These are phyloP conservation scores for Ptiloglossa arizonensis DNA, from an alignment of 1,140 invertebrate genomes.

Conservation along the genomic window DNA sequence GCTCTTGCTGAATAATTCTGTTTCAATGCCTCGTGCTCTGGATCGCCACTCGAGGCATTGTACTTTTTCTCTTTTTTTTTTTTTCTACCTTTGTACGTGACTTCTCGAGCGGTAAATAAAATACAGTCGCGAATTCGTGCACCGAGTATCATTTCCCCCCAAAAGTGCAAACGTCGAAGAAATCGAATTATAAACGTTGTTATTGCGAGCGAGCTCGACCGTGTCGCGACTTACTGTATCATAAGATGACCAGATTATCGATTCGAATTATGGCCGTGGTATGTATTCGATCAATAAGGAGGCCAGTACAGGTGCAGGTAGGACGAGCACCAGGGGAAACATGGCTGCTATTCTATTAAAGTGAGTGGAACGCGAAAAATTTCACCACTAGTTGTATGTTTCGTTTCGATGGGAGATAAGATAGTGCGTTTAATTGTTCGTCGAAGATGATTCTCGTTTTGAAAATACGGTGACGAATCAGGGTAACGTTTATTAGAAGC, in stretches of 20 bases:
- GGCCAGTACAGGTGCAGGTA: slow-evolving; percentile 54
- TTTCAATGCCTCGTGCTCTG: background rate
- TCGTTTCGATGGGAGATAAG: background rate
- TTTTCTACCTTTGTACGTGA: background rate
- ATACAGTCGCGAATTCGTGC: background rate
- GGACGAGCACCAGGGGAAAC: slow-evolving; percentile 54
- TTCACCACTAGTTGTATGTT: background rate
- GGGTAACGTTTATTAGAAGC: background rate
- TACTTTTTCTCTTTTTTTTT: background rate
- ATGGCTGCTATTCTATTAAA: slow-evolving; percentile 76
- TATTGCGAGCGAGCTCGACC: background rate
- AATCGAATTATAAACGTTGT: background rate
- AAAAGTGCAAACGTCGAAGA: background rate
- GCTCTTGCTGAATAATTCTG: slow-evolving; percentile 75
- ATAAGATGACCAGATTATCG: slow-evolving; percentile 45
- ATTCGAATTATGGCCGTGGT: slow-evolving; percentile 39
- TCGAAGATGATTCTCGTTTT: background rate
- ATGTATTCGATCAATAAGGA: slow-evolving; percentile 75
- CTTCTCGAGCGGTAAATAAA: background rate
- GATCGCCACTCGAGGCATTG: background rate
- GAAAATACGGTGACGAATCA: no score
- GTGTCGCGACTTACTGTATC: background rate
- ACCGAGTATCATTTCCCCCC: background rate
- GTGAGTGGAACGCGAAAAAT: slow-evolving; percentile 63
- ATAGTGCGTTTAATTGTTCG: background rate